Evolutionary conservation across 2,797 vertebrate genomes (phyloP).

Genomic region (Jordanella pulchra): DNA sequence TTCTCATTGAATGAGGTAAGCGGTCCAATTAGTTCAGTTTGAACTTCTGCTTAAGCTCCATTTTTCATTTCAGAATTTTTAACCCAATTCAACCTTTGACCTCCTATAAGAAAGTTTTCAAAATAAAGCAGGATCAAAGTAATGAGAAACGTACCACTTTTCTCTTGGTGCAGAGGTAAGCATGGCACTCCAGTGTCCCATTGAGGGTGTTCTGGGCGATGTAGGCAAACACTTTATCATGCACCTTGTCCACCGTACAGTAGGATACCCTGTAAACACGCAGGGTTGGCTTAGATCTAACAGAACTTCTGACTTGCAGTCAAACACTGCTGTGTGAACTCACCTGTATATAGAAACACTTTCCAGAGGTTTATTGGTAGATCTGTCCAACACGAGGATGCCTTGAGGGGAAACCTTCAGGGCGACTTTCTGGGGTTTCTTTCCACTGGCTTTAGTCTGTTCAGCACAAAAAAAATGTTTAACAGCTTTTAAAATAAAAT

Average conservation of each 20-base stretch:
- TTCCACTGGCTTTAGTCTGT: conserved; percentile 92
- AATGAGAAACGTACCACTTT: conserved; percentile 87
- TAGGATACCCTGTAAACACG: conserved; percentile 89
- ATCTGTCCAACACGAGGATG: conserved; percentile 84
- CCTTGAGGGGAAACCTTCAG: conserved; percentile 91
- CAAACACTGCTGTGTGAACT: conserved; percentile 3
- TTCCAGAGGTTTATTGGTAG: conserved; percentile 86
- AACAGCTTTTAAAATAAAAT: not conserved
- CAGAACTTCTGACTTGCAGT: not conserved
- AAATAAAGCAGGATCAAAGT: not conserved
- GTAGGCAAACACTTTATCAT: conserved; percentile 94
- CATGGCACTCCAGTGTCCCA: conserved; percentile 93
- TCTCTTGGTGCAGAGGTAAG: conserved; percentile 92
- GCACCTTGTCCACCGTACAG: conserved; percentile 94
- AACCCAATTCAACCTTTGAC: not conserved
- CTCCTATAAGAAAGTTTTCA: not conserved
- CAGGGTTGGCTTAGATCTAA: conserved; percentile 32
- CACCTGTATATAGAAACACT: conserved; percentile 97
- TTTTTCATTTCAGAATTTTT: not conserved
- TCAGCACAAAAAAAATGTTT: not conserved
- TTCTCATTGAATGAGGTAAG: no score
- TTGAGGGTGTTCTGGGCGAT: conserved; percentile 92
- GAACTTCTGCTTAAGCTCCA: no score
- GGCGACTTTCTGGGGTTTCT: conserved; percentile 91
- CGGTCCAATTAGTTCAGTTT: no score